Evolutionary conservation across 1,140 invertebrate genomes (phyloP).

Genomic region (Tetranychus urticae): DNA sequence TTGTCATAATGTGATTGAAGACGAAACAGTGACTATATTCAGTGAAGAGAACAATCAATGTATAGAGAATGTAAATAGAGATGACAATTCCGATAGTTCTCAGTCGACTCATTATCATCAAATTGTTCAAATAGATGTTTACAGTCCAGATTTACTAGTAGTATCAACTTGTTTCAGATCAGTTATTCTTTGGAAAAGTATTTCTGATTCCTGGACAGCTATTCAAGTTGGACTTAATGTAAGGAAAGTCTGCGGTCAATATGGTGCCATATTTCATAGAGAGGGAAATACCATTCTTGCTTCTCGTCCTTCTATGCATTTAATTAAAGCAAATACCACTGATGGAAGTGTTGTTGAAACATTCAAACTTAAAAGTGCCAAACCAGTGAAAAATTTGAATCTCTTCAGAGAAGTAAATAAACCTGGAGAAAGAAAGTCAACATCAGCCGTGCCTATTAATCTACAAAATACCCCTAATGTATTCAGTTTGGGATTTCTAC

Average conservation of each 20-base stretch:
- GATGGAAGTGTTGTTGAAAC: neutral
- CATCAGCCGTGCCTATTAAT: too few relatives aligned
- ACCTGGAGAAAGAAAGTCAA: neutral
- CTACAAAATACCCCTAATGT: neutral
- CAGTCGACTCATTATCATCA: neutral
- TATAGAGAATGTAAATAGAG: too few relatives aligned
- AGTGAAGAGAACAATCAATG: too few relatives aligned
- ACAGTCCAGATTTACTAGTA: neutral
- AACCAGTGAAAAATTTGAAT: neutral
- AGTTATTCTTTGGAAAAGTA: neutral
- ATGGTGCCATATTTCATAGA: neutral
- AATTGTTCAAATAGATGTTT: neutral
- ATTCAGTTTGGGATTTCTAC: neutral
- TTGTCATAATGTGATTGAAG: too few relatives aligned
- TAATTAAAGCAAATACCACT: neutral
- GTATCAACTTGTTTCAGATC: neutral
- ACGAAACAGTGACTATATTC: too few relatives aligned
- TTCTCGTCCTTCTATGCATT: neutral
- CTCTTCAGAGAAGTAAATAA: neutral
- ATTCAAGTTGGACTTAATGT: neutral
- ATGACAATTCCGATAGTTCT: too few relatives aligned
- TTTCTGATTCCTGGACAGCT: neutral
- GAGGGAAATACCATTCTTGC: neutral
- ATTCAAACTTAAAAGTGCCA: neutral
- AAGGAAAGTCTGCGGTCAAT: neutral